Base-by-base conservation (phyloP, 2,888 invertebrate species). In the Pharmacophagus antenor region DNA sequence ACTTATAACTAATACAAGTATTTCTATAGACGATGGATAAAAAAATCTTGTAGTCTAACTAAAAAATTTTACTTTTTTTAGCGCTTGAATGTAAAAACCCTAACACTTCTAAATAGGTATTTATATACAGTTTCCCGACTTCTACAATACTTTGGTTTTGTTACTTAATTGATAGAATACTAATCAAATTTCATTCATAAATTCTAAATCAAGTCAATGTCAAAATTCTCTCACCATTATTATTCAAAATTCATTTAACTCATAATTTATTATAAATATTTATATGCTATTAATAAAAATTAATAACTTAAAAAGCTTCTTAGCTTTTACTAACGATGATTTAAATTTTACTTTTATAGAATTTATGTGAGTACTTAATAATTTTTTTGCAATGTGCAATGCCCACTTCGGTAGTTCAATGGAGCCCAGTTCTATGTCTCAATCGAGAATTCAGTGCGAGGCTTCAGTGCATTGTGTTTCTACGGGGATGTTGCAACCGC, bases 361-460 rank as follows among this genome's bases (percentile, higher is more conserved):
- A n/a, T 5, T 27, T 27, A 27, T 27, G 15, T 42, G 17, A 17
- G 5, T 10, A 31, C 42, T 42, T 42, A 42, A 42, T n/a, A 42
- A 20, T 31, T 10, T 54, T 31, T 48, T 53, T 48, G 41, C 41
- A 47, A 47, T 48, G 56, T 56, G 23, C 37, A 37, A 37, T 12
- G 25, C 31, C 23, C 44, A 50, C 21, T 46, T 63, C 47, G 61
- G 58, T 58, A 58, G 60, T 50, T 58, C 47, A 61, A 60, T 54
- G 44, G 42, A 23, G 21, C 27, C 22, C 18, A 68, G 74, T 77
- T 79, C 73, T 76, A 73, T 86, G 82, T 79, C 76, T 77, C 82
- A 84, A 87, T 86, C 78, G 82, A 77, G 72, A 79, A 83, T 84
- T 80, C 75, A 80, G 84, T 84, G 79, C 81, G 78, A 76, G 77